A percentile compares a stretch with the other conserved stretches of the same genome.
Evolutionary conservation across 2,888 invertebrate species (phyloP).

Genomic region (Lycia hirtaria): DNA sequence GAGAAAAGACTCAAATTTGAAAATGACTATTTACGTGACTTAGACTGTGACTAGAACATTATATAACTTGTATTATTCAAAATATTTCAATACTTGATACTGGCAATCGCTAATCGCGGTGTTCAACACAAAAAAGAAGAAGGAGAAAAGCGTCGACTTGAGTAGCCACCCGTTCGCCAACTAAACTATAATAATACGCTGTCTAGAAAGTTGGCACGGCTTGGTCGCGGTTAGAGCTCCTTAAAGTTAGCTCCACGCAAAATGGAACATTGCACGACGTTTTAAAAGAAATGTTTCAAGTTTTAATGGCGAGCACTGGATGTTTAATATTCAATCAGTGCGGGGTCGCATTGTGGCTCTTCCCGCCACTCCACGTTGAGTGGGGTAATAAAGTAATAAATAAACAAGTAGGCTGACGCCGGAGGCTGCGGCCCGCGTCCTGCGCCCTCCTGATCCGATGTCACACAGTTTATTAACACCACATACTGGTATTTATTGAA

Average conservation of each 20-base stretch:
- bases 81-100: too few relatives aligned
- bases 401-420: slow-evolving; percentile 69
- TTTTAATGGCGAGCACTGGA: slow-evolving; percentile 54
- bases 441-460: slow-evolving; percentile 21
- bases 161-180: too few relatives aligned
- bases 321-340: slow-evolving; percentile 77
- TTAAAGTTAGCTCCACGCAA: slow-evolving; percentile 14
- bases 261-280: slow-evolving; percentile 23
- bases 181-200: not conserved
- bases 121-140: too few relatives aligned
- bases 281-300: slow-evolving; percentile 46
- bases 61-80: too few relatives aligned
- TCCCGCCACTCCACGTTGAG: slow-evolving; percentile 72
- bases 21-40: too few relatives aligned
- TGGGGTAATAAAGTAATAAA: slow-evolving; percentile 78
- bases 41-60: too few relatives aligned
- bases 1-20: too few relatives aligned
- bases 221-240: slow-evolving; percentile 24
- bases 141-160: too few relatives aligned
- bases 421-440: slow-evolving; percentile 22
- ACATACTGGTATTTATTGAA: slow-evolving; percentile 4
- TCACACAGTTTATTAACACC: slow-evolving; percentile 17
- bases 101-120: too few relatives aligned
- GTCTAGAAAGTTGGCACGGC: slow-evolving; percentile 28
- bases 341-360: slow-evolving; percentile 69